These are phyloP conservation scores for Anarhynchus alexandrinus DNA, from an alignment of 2,113 vertebrate genomes.

Conservation along the genomic window DNA sequence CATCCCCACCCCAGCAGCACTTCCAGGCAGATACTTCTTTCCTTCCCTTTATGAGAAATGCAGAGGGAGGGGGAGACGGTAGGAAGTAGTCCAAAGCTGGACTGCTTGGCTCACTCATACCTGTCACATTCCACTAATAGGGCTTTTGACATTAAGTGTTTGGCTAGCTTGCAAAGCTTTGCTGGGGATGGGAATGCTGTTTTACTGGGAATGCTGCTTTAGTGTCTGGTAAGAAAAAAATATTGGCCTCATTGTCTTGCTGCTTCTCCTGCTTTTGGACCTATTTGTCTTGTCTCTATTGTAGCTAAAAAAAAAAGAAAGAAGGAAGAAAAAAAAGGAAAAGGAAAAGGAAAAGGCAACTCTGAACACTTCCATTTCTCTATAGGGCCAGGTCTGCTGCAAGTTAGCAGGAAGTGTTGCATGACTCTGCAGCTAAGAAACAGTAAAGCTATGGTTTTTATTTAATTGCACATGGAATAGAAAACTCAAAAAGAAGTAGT, in stretches of 20 bases:
- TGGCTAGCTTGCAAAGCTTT: background rate
- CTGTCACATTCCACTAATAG: background rate
- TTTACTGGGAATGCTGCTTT: background rate
- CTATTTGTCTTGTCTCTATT: background rate
- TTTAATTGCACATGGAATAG: background rate
- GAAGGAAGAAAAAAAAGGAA: background rate
- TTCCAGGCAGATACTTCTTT: background rate
- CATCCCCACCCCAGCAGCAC: background rate
- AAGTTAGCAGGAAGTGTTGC: background rate
- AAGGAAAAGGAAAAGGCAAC: background rate
- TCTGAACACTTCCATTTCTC: background rate
- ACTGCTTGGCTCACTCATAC: background rate
- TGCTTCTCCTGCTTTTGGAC: background rate
- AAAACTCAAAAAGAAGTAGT: background rate
- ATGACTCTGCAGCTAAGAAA: background rate
- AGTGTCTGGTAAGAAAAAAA: background rate
- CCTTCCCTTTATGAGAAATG: background rate
- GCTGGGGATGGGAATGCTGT: background rate
- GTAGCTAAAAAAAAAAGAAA: background rate
- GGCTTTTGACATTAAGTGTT: background rate
- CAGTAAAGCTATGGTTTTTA: background rate
- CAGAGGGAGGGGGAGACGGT: background rate
- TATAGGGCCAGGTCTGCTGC: background rate
- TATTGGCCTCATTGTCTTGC: background rate
- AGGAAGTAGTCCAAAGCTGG: background rate